Percentiles rank a stretch among this genome's conserved stretches.
These are phyloP conservation scores for Euschistus heros DNA, from an alignment of 1,140 invertebrate genomes.

Conservation along the genomic window DNA sequence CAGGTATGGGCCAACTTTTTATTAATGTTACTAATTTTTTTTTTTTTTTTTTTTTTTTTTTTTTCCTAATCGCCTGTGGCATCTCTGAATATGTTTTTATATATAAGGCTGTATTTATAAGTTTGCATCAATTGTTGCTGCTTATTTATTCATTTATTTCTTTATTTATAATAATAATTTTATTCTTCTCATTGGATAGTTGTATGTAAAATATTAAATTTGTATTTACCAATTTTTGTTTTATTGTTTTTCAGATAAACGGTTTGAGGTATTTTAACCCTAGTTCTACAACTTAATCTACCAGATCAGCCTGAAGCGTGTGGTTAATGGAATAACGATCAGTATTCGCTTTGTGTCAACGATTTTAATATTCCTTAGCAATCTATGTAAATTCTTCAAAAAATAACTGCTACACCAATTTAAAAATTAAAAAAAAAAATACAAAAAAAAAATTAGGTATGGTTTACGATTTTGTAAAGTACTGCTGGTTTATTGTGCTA, in stretches of 20 bases:
- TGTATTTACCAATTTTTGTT: background rate
- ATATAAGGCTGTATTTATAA: no score
- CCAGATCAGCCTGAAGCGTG: background rate
- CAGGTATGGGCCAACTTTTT: no score
- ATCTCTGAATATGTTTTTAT: no score
- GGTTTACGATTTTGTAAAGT: background rate
- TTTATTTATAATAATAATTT: no score
- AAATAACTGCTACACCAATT: slow-evolving; percentile 4
- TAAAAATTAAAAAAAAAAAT: no score
- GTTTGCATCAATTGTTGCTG: no score
- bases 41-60: no score
- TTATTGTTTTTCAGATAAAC: slow-evolving; percentile 52
- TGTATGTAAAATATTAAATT: no score
- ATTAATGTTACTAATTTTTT: no score
- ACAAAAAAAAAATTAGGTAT: background rate
- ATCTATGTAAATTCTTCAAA: background rate
- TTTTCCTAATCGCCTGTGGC: no score
- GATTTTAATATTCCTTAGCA: slow-evolving; percentile 20
- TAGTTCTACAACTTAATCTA: slow-evolving; percentile 32
- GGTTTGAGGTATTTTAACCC: slow-evolving; percentile 60
- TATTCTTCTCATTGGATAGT: no score
- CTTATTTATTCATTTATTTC: no score
- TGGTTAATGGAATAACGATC: slow-evolving; percentile 19
- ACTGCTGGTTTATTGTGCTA: slow-evolving; percentile 6
- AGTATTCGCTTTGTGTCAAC: slow-evolving; percentile 28